Evolutionary conservation across 2,797 vertebrate genomes (phyloP).

Genomic region (Brachyalestes nurse): DNA sequence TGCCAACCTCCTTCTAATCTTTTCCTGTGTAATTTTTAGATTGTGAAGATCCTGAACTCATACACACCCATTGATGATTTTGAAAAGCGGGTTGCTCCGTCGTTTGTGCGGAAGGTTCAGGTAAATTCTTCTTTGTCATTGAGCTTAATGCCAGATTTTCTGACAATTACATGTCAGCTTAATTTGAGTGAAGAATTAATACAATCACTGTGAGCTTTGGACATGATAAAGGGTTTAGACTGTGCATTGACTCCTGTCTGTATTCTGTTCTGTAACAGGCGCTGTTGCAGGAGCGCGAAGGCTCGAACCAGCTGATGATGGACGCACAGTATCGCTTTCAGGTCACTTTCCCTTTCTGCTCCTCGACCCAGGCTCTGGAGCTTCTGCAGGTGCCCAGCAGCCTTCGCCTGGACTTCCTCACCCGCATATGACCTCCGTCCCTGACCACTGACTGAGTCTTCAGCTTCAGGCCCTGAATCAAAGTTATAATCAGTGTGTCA

Average conservation of each 20-base stretch:
- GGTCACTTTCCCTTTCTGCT: conserved; percentile 92
- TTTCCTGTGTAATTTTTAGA: conserved; percentile 71
- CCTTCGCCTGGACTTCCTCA: conserved; percentile 90
- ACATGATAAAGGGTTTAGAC: not conserved
- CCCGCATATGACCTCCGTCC: conserved; percentile 78
- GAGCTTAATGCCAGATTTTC: not conserved
- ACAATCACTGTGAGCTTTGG: not conserved
- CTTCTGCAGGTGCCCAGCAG: conserved; percentile 91
- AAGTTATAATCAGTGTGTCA: not conserved
- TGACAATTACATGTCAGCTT: not conserved
- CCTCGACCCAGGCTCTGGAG: conserved; percentile 90
- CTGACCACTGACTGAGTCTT: not conserved
- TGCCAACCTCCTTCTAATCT: not conserved
- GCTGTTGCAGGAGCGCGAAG: conserved; percentile 84
- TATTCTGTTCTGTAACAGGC: conserved; percentile 78
- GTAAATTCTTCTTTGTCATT: conserved; percentile 68
- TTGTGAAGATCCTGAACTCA: conserved; percentile 97
- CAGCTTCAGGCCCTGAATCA: not conserved
- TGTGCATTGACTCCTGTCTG: not conserved
- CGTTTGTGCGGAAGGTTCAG: conserved; percentile 97
- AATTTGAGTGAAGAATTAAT: not conserved
- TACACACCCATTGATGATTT: conserved; percentile 98
- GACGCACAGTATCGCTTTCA: conserved; percentile 92
- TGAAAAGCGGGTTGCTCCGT: conserved; percentile 93
- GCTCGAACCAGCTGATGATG: conserved; percentile 87